Conservation (phyloP, 2,113 vertebrate genomes). For the Eonycteris spelaea region DNA sequence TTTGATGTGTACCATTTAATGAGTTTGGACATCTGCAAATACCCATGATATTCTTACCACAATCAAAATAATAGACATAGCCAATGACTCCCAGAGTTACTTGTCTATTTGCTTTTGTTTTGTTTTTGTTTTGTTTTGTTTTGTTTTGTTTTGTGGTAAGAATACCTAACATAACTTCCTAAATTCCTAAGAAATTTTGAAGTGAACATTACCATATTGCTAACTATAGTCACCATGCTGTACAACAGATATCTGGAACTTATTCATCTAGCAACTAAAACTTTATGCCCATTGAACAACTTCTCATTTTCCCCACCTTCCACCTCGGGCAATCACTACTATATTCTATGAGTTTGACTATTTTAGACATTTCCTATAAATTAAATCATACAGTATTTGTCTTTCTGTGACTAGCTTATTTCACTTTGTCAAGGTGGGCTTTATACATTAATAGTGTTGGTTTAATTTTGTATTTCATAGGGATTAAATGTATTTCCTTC, state of each 20-base stretch:
- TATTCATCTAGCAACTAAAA: neutral
- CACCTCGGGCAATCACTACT: neutral
- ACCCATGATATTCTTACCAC: neutral
- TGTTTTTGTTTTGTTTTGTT: neutral
- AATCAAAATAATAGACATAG: neutral
- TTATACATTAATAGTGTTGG: neutral
- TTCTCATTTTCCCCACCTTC: neutral
- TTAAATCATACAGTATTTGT: neutral
- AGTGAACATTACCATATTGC: neutral
- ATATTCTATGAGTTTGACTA: neutral
- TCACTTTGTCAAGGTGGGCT: neutral
- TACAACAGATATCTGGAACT: neutral
- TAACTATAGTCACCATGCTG: neutral
- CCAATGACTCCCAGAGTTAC: neutral
- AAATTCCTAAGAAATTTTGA: neutral
- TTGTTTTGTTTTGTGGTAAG: neutral
- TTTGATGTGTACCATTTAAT: neutral
- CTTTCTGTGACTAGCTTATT: neutral
- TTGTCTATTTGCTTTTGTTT: neutral
- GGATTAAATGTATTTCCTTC: neutral
- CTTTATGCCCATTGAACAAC: neutral
- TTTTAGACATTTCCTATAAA: neutral
- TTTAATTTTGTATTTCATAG: neutral
- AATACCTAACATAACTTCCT: neutral
- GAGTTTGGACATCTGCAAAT: neutral